Evolutionary conservation across 2,797 vertebrate species (phyloP).

Genomic region (Pangasius sanitwongsei): DNA sequence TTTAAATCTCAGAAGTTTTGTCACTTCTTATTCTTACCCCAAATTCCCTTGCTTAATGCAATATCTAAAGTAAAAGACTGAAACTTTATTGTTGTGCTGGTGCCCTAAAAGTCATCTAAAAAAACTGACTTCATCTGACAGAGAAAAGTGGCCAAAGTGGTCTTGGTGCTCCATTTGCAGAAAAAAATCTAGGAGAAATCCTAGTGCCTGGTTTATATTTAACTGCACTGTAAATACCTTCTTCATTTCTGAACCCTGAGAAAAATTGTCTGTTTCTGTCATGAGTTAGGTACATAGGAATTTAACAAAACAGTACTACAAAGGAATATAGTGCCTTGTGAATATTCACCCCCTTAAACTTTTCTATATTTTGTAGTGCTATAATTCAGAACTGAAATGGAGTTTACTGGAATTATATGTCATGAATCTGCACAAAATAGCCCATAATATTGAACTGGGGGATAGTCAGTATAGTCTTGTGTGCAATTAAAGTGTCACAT

Average conservation of each 20-base stretch:
- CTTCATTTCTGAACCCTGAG: not conserved
- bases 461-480: not conserved
- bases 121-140: constrained; percentile 1
- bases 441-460: not conserved
- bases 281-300: constrained; percentile 11
- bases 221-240: constrained; percentile 5
- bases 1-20: constrained; percentile 10
- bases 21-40: constrained; percentile 26
- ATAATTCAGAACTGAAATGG: not conserved
- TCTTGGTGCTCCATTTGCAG: not conserved
- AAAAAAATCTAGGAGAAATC: not conserved
- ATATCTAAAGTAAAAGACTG: not conserved
- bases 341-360: not conserved
- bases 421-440: not conserved
- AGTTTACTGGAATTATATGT: not conserved
- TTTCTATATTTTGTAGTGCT: not conserved
- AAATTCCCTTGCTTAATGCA: not conserved
- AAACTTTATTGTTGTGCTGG: not conserved
- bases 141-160: not conserved
- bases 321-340: not conserved
- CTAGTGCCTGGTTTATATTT: constrained; percentile 1
- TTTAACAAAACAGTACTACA: constrained; percentile 32
- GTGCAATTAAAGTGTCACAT: not conserved
- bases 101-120: constrained; percentile 2
- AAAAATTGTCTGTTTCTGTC: not conserved